These are phyloP conservation scores for Chrysodeixis includens DNA, from an alignment of 2,888 invertebrate genomes.

Conservation along the genomic window DNA sequence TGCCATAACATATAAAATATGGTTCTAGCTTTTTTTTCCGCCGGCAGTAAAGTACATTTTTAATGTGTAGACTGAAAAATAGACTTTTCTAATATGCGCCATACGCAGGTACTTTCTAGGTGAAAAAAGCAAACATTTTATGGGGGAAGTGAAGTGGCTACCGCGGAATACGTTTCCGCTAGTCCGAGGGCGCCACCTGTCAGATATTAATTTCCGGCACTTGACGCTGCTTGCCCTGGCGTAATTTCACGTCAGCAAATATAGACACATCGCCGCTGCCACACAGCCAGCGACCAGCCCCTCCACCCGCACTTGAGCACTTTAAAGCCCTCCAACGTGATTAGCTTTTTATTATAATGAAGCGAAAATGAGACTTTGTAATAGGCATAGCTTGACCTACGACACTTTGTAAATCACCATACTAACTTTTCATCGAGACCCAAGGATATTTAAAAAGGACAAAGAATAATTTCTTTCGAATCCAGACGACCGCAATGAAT, in stretches of 20 bases:
- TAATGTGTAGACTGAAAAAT: constrained; percentile 12
- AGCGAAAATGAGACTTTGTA: constrained; percentile 25
- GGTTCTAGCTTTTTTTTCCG: constrained; percentile 10
- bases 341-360: constrained; percentile 51
- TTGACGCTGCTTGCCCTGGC: constrained; percentile 67
- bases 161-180: constrained; percentile 61
- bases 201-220: constrained; percentile 85
- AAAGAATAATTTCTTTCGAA: constrained; percentile 13
- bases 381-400: constrained; percentile 26
- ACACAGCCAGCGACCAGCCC: constrained; percentile 32
- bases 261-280: constrained; percentile 63
- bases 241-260: constrained; percentile 76
- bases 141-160: constrained; percentile 53
- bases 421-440: constrained; percentile 5
- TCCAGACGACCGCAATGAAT: constrained; percentile 31
- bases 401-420: constrained; percentile 16
- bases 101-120: constrained; percentile 10
- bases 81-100: constrained; percentile 9
- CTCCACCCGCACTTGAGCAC: constrained; percentile 57
- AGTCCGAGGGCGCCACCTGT: constrained; percentile 69
- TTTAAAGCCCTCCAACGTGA: constrained; percentile 53
- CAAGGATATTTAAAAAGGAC: constrained; percentile 1
- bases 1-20: constrained; percentile 35
- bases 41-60: constrained; percentile 27
- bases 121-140: constrained; percentile 26